phyloP scores from a whole-genome alignment of 2,797 vertebrate genomes.

The Myotis findleyi region DNA sequence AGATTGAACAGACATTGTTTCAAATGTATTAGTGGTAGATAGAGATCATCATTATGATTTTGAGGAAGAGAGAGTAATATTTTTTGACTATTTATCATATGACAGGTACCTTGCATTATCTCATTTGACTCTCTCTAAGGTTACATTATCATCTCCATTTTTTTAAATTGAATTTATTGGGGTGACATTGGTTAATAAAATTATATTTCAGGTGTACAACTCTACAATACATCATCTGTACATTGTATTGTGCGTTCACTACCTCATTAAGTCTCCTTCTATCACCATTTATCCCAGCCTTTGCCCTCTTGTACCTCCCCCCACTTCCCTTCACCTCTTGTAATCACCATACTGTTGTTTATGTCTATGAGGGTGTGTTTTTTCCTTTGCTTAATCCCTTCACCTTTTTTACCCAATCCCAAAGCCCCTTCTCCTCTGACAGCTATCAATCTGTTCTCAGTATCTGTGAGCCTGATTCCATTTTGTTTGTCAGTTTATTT shows the following conservation, averaged over 20 bases:
- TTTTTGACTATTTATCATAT: neutral
- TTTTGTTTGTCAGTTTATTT: neutral
- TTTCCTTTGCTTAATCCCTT: neutral
- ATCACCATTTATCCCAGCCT: neutral
- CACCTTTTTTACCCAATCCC: neutral
- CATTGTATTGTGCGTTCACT: neutral
- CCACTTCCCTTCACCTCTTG: neutral
- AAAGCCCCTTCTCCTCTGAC: neutral
- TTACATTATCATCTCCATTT: constrained; percentile 10
- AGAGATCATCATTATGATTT: neutral
- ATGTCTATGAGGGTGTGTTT: neutral
- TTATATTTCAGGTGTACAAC: neutral
- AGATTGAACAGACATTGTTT: neutral
- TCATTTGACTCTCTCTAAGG: neutral
- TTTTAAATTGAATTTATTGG: neutral
- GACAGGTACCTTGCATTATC: neutral
- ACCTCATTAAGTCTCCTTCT: neutral
- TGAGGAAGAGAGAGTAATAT: neutral
- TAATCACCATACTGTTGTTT: neutral
- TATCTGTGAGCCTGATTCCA: neutral
- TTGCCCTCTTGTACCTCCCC: neutral
- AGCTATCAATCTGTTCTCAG: neutral
- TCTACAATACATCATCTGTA: neutral
- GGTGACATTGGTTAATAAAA: neutral
- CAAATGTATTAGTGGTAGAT: neutral